Evolutionary conservation across 2,797 vertebrate genomes (phyloP).

Genomic region (Sebastes umbrosus): DNA sequence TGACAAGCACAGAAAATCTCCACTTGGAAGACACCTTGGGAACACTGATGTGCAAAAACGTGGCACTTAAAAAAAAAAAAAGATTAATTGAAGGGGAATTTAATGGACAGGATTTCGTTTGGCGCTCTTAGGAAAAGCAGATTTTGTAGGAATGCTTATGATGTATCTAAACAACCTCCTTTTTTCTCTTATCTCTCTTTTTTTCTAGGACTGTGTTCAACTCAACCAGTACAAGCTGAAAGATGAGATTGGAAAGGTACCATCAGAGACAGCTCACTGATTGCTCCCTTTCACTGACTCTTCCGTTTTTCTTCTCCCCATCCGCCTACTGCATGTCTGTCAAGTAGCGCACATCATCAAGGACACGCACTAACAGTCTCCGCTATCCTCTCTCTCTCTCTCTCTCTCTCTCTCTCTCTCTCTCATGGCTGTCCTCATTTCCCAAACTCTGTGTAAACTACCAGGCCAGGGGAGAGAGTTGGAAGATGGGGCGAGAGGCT

Average conservation of each 20-base stretch:
- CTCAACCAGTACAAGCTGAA: conserved; percentile 99
- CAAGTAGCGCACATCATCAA: conserved; percentile 55
- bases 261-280: conserved; percentile 51
- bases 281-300: conserved; percentile 59
- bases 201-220: conserved; percentile 93
- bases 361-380: conserved; percentile 54
- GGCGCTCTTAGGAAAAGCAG: background rate
- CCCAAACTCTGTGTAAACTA: conserved; percentile 65
- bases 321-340: conserved; percentile 62
- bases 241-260: conserved; percentile 98
- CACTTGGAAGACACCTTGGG: background rate
- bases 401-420: conserved; percentile 37
- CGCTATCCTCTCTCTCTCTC: conserved; percentile 54
- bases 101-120: background rate
- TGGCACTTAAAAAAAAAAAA: too few species aligned
- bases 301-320: conserved; percentile 39
- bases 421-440: conserved; percentile 73
- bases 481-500: conserved; percentile 73
- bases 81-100: background rate
- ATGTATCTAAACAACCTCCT: background rate
- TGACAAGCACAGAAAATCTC: background rate
- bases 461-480: conserved; percentile 72
- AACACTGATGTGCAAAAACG: background rate
- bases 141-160: background rate
- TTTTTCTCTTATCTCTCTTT: conserved; percentile 11